Evolutionary conservation across 1,140 invertebrate species (phyloP), one percentile per base, ranked within the genome.

Genomic region (Heliconius eleuchia): DNA sequence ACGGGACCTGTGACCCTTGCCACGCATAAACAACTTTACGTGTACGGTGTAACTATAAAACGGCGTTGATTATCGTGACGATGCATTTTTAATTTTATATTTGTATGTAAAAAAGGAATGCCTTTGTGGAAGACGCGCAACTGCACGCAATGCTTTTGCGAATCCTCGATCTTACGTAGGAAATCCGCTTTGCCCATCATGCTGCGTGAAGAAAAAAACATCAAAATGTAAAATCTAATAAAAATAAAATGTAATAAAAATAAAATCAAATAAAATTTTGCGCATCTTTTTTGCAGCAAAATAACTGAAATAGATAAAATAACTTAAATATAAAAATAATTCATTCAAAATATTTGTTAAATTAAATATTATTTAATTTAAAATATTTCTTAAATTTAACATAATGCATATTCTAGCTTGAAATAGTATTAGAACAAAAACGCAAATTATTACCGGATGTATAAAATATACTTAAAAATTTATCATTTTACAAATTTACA

Each of bases 21-120:
- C 73, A 57, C 50, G 30, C 34, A 75, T 75, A 75, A 75, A 74
- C 73, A 55, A 75, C 73, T n/a, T 46, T 42, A 74, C 73, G 27
- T 75, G 73, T 34, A 39, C 27, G 3, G 60, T 57, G n/a, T 66
- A 66, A 66, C 73, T 57, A 60, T 75, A 57, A 75, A 57, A 75
- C 2, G 18, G 50, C 42, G 60, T 75, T 60, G 46, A 75, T 23
- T 75, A 39, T 75, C 73, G 34, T 75, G 60, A 66, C 23, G 27
- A 3, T 2, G 60, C 60, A 16, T 30, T 66, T 66, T 66, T 66
- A 30, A 30, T 66, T 66, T 66, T 11, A 66, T 30, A 27, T 66
- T 66, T 30, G 23, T 30, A 66, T 66, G 60, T 0, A 66, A 66
- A 66, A 66, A 66, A 13, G 9, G 8, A 19, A 23, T n/a, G 57